Conservation (phyloP, 2,888 invertebrate species). For the Lasioglossum lativentre region DNA sequence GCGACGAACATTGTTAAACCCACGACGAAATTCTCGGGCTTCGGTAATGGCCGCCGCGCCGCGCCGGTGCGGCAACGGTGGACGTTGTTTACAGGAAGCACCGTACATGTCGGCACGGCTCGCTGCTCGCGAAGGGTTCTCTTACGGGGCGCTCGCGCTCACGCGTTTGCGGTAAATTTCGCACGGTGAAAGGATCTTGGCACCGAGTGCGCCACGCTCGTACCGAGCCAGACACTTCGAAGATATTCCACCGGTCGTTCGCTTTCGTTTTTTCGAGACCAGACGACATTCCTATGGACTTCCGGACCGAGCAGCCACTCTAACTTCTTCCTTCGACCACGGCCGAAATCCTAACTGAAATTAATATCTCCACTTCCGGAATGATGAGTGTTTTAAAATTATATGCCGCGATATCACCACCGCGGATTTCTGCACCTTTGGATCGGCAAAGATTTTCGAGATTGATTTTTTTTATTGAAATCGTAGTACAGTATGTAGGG, state of each 20-base stretch:
- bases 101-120: constrained; percentile 23
- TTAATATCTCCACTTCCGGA: background rate
- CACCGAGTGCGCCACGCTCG: background rate
- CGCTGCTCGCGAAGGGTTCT: constrained; percentile 11
- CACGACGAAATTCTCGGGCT: constrained; percentile 15
- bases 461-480: too few relatives aligned
- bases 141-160: background rate
- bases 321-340: background rate
- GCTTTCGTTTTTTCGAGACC: background rate
- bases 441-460: too few relatives aligned
- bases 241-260: background rate
- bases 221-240: background rate
- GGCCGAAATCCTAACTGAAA: background rate
- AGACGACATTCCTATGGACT: background rate
- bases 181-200: constrained; percentile 17
- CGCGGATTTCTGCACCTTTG: too few relatives aligned
- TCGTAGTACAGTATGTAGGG: too few relatives aligned
- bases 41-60: constrained; percentile 25
- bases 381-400: too few relatives aligned
- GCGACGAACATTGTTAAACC: constrained; percentile 10
- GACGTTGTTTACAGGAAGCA: constrained; percentile 33
- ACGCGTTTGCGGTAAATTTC: constrained; percentile 24
- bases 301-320: background rate
- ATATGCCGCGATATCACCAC: too few relatives aligned
- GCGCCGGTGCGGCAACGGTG: constrained; percentile 3